These are phyloP conservation scores for Pemphredon lugubris DNA, from an alignment of 2,888 invertebrate genomes.

Conservation along the genomic window DNA sequence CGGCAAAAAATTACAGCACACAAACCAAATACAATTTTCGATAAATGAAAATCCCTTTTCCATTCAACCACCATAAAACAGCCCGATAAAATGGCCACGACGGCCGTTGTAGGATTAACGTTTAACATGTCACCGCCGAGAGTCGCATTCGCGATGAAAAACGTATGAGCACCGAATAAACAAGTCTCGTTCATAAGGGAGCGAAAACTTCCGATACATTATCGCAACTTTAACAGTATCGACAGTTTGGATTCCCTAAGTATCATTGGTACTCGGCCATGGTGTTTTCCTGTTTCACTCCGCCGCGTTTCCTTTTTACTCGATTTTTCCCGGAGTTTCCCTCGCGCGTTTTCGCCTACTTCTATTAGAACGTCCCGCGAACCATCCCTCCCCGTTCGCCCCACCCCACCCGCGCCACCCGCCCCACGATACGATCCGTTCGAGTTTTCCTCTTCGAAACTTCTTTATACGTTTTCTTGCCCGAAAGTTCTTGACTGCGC, in stretches of 20 bases:
- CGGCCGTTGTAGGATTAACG: no score
- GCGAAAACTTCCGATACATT: constrained; percentile 14
- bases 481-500: constrained; percentile 57
- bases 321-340: constrained; percentile 45
- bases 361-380: constrained; percentile 58
- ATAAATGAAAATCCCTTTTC: no score
- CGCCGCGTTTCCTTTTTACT: constrained; percentile 33
- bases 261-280: constrained; percentile 40
- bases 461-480: constrained; percentile 66
- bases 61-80: no score
- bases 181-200: background rate
- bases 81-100: no score
- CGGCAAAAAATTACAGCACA: no score
- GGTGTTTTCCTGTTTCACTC: constrained; percentile 53
- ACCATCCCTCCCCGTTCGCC: no score
- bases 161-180: no score
- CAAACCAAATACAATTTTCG: no score
- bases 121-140: no score
- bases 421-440: constrained; percentile 61
- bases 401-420: no score
- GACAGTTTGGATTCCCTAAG: constrained; percentile 35
- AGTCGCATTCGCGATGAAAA: no score
- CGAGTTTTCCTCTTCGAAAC: constrained; percentile 61
- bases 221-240: constrained; percentile 27
- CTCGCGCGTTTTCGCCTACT: constrained; percentile 59